Evolutionary conservation across 2,888 invertebrate species (phyloP), one percentile per base, ranked within the genome.

Genomic region (Pandemis cinnamomeana): DNA sequence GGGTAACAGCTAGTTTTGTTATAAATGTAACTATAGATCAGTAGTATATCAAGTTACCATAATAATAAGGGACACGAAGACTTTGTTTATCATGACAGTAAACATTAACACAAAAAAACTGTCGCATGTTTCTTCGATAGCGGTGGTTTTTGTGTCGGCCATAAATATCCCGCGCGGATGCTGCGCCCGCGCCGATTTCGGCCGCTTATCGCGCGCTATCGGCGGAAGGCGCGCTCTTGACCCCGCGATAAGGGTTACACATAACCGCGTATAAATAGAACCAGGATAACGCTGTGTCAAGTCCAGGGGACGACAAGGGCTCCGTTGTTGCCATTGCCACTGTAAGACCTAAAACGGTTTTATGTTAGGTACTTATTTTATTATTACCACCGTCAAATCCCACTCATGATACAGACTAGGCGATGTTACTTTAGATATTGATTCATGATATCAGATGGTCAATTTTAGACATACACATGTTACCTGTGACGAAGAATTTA

Each of bases 151-250:
- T 80, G 79, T 78, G 82, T 85, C 87, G 64, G 80, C 80, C 83
- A 83, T 85, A 85, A 88, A 89, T 87, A 89, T 80, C 67, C 71
- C 78, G 77, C 77, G 85, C 53, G 91, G 91, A 92, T 91, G 91
- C 93, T 92, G 93, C 78, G 84, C 80, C 80, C 91, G 93, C 78
- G 84, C 80, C 80, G 82, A 83, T 85, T 86, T 84, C 75, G 84
- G 84, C 81, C 79, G 79, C 84, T 81, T 82, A 58, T 58, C 68
- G 73, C 53, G 71, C 67, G 81, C 84, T 91, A 91, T 92, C 92
- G 83, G 86, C 91, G 93, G 93, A 93, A 91, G 89, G 88, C 89
- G 87, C 87, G 93, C 90, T 93, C 93, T 93, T 93, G 93, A 92
- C 93, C 93, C 84, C 79, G 79, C 84, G 92, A 92, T 92, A 92